These are phyloP conservation scores for Acanthopleura granulata DNA, from an alignment of 2,888 invertebrate species.

Conservation along the genomic window DNA sequence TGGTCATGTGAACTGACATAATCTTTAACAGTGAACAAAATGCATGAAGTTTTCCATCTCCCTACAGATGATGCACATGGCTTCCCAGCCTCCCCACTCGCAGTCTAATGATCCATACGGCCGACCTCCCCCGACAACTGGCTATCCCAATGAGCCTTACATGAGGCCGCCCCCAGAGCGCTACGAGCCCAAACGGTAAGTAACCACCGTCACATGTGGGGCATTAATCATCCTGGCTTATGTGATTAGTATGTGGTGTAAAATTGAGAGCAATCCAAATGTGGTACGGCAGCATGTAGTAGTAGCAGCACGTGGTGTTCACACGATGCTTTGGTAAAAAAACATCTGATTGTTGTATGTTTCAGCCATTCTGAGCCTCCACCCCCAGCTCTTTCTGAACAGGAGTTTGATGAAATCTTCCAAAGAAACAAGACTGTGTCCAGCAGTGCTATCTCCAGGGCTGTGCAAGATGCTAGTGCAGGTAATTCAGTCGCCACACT, in stretches of 20 bases:
- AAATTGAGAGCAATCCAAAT: too few species aligned
- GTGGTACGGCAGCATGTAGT: too few species aligned
- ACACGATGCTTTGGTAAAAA: too few species aligned
- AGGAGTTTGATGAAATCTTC: slow-evolving; percentile 99
- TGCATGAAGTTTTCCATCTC: too few species aligned
- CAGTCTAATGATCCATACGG: slow-evolving; percentile 72
- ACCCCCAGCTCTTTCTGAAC: slow-evolving; percentile 75
- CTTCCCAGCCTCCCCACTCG: slow-evolving; percentile 28
- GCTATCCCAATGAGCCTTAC: slow-evolving; percentile 43
- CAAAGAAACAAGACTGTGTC: slow-evolving; percentile 96
- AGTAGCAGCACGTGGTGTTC: too few species aligned
- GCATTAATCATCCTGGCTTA: too few species aligned
- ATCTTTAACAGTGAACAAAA: too few species aligned
- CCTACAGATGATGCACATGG: neutral
- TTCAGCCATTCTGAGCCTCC: slow-evolving; percentile 51
- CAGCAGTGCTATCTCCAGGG: slow-evolving; percentile 95
- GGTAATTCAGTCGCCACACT: slow-evolving; percentile 69
- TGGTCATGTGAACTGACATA: too few species aligned
- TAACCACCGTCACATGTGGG: too few species aligned
- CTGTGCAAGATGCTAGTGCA: slow-evolving; percentile 96
- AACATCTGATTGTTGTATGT: too few species aligned
- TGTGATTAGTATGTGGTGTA: too few species aligned
- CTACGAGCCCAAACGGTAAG: slow-evolving; percentile 28
- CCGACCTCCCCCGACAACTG: slow-evolving; percentile 58
- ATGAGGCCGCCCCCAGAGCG: slow-evolving; percentile 51